Conservation (phyloP, 2,797 vertebrate species). For the Oryzias sinensis region DNA sequence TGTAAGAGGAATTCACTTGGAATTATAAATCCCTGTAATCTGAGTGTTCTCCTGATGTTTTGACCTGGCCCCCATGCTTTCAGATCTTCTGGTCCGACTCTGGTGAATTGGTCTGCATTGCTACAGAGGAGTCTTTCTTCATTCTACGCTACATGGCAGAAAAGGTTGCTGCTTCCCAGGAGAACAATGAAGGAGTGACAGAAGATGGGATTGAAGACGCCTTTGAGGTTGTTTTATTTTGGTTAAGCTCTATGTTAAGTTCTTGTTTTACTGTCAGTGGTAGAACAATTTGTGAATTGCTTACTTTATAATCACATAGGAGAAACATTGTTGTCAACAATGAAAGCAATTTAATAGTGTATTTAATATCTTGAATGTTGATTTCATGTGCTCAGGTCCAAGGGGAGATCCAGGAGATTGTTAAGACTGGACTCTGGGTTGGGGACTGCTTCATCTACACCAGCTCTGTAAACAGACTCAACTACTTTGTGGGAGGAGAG, state of each 20-base stretch:
- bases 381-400: slow-evolving; percentile 81
- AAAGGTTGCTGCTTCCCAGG: slow-evolving; percentile 93
- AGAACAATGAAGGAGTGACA: slow-evolving; percentile 94
- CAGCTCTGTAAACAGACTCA: slow-evolving; percentile 98
- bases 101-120: slow-evolving; percentile 96
- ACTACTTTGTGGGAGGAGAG: slow-evolving; percentile 98
- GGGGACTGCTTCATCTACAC: slow-evolving; percentile 99
- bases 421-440: slow-evolving; percentile 98
- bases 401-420: slow-evolving; percentile 98
- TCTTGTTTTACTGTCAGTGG: not conserved
- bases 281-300: not conserved
- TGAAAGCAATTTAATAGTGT: too few relatives aligned
- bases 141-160: slow-evolving; percentile 95
- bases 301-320: too few relatives aligned
- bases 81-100: slow-evolving; percentile 99
- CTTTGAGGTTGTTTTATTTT: slow-evolving; percentile 84
- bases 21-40: too few relatives aligned
- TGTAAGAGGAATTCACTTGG: slow-evolving; percentile 68
- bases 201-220: slow-evolving; percentile 99
- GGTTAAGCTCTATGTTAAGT: not conserved
- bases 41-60: too few relatives aligned
- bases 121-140: slow-evolving; percentile 98
- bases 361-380: not conserved
- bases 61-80: not conserved
- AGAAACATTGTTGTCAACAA: too few relatives aligned